Evolutionary conservation across 2,797 vertebrate species (phyloP).

Genomic region (Esox masquinongy): DNA sequence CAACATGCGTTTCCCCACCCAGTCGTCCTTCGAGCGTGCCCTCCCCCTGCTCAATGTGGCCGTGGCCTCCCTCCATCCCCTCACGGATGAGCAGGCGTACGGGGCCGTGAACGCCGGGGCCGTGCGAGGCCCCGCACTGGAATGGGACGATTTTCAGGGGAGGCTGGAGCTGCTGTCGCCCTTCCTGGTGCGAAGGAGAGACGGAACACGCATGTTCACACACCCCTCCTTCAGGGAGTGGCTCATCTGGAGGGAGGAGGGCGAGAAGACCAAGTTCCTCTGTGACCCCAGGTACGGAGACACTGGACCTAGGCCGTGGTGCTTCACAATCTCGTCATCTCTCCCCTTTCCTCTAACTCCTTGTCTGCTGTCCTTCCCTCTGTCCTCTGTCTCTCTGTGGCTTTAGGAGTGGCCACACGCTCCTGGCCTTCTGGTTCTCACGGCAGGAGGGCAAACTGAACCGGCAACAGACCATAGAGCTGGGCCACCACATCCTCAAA

Average conservation of each 20-base stretch:
- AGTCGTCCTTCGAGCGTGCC: slow-evolving; percentile 94
- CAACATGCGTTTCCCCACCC: slow-evolving; percentile 98
- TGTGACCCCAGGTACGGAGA: slow-evolving; percentile 79
- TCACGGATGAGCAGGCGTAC: slow-evolving; percentile 92
- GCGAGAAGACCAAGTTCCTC: slow-evolving; percentile 95
- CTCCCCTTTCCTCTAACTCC: neutral
- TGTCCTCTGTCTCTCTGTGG: slow-evolving; percentile 16
- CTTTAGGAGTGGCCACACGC: slow-evolving; percentile 90
- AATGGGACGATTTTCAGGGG: slow-evolving; percentile 92
- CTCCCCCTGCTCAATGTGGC: slow-evolving; percentile 93
- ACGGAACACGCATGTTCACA: slow-evolving; percentile 93
- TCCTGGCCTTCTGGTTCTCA: slow-evolving; percentile 97
- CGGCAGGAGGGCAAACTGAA: slow-evolving; percentile 92
- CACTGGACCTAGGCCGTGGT: neutral
- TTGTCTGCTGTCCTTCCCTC: neutral
- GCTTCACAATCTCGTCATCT: neutral
- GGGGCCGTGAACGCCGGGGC: slow-evolving; percentile 90
- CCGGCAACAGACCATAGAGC: slow-evolving; percentile 92
- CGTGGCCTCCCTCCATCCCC: slow-evolving; percentile 92
- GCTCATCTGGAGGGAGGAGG: slow-evolving; percentile 98
- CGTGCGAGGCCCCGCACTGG: slow-evolving; percentile 81
- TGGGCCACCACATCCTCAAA: slow-evolving; percentile 97
- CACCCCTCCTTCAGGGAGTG: slow-evolving; percentile 97
- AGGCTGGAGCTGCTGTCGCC: slow-evolving; percentile 93
- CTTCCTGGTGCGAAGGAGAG: slow-evolving; percentile 88